These are phyloP conservation scores for Melipona bicolor DNA, from an alignment of 2,888 invertebrate genomes.

Conservation along the genomic window DNA sequence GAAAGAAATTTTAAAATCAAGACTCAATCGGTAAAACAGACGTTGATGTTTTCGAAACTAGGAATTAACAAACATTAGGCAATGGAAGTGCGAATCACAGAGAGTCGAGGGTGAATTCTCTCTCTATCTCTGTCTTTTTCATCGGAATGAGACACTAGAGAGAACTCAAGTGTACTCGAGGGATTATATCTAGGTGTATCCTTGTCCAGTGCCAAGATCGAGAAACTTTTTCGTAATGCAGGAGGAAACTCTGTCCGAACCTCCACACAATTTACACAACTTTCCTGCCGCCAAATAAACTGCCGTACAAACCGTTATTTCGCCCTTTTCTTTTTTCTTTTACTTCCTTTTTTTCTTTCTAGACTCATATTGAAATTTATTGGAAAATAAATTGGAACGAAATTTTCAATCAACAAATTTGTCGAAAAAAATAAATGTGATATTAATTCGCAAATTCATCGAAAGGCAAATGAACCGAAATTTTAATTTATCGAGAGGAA, in stretches of 20 bases:
- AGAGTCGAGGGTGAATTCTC: not conserved
- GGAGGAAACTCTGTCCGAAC: slow-evolving; percentile 9
- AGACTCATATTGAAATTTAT: not conserved
- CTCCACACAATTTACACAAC: slow-evolving; percentile 22
- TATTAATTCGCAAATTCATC: too few relatives aligned
- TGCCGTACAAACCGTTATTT: not conserved
- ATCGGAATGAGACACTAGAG: slow-evolving; percentile 4
- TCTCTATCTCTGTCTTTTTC: not conserved
- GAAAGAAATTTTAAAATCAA: not conserved
- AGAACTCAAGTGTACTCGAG: slow-evolving; percentile 37
- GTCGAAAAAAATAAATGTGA: too few relatives aligned
- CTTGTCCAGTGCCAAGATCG: slow-evolving; percentile 26
- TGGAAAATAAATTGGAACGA: not conserved
- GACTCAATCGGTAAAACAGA: not conserved
- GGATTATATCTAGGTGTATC: slow-evolving; percentile 48
- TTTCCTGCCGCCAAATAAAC: slow-evolving; percentile 3
- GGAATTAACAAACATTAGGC: slow-evolving; percentile 36
- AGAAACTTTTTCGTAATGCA: slow-evolving; percentile 36
- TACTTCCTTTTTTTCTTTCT: not conserved
- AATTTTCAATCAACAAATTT: not conserved
- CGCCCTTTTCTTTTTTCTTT: not conserved
- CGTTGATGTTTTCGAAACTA: not conserved
- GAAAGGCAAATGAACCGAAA: too few relatives aligned
- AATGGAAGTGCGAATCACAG: slow-evolving; percentile 13
- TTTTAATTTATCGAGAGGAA: not conserved